These are phyloP conservation scores for Tanypteryx hageni DNA, from an alignment of 2,888 invertebrate genomes.

Conservation along the genomic window DNA sequence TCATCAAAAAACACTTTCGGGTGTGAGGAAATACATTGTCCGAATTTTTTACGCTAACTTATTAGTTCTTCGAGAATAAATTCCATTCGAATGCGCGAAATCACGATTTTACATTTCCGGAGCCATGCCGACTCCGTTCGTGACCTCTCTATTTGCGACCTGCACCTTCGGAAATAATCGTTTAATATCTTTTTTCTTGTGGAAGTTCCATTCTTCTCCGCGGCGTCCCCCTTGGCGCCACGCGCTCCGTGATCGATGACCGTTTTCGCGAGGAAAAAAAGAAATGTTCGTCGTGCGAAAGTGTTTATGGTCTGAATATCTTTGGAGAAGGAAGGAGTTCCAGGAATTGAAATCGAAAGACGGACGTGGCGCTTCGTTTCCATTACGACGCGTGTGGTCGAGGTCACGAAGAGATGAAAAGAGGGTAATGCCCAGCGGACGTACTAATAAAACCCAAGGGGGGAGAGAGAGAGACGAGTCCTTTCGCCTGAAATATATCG, in stretches of 20 bases:
- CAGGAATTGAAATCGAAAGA: not conserved
- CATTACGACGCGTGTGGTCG: slow-evolving; percentile 17
- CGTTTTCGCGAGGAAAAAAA: not conserved
- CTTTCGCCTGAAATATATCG: not conserved
- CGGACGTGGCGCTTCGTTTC: not conserved
- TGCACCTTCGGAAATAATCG: not conserved
- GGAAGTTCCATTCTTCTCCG: not conserved
- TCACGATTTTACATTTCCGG: not conserved
- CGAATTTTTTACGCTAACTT: not conserved
- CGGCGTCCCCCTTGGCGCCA: not conserved
- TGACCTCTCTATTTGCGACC: slow-evolving; percentile 1
- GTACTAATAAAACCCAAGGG: not conserved
- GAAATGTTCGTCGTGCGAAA: slow-evolving; percentile 1
- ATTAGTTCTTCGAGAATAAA: not conserved
- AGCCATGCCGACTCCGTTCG: not conserved
- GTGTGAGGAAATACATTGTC: no score
- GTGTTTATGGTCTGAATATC: not conserved
- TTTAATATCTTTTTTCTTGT: not conserved
- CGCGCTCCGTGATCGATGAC: not conserved
- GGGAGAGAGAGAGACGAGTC: not conserved
- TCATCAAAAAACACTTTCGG: no score
- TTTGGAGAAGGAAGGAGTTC: not conserved
- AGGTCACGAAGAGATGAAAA: not conserved
- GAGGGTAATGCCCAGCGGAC: not conserved
- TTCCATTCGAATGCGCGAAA: not conserved